Conservation (phyloP, 2,113 vertebrate genomes). For the Tonatia bakeri region DNA sequence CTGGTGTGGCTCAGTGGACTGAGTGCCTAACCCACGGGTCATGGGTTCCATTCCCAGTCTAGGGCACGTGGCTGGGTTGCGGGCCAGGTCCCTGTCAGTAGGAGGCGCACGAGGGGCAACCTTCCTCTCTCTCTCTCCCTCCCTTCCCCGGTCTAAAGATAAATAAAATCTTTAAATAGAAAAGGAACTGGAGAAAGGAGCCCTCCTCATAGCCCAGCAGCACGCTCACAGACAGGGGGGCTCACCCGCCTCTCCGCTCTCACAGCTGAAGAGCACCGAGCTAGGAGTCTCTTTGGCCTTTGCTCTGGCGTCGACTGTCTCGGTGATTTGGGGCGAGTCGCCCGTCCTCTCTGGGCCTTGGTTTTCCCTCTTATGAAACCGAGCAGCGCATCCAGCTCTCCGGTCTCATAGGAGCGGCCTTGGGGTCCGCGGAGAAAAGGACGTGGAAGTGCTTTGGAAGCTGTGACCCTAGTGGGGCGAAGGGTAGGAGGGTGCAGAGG, state of each 20-base stretch:
- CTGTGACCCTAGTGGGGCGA: not conserved
- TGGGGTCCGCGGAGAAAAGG: not conserved
- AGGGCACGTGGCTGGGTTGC: no score
- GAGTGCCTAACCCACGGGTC: no score
- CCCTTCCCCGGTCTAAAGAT: no score
- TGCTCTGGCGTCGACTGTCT: not conserved
- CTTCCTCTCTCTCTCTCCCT: no score
- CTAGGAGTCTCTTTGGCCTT: not conserved
- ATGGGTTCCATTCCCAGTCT: no score
- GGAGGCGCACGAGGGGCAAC: no score
- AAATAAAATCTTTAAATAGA: no score
- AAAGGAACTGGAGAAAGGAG: not conserved
- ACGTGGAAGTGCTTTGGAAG: not conserved
- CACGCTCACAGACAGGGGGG: not conserved
- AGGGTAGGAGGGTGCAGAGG: not conserved
- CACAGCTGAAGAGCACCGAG: fast-evolving
- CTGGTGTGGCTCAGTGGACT: no score
- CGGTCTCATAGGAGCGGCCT: not conserved
- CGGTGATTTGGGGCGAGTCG: not conserved
- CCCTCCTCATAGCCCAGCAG: not conserved
- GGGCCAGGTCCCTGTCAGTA: no score
- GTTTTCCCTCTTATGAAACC: not conserved
- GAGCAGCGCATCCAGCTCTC: not conserved
- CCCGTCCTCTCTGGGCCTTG: not conserved
- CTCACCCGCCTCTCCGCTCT: not conserved